phyloP scores from a whole-genome alignment of 1,140 invertebrate species.

The Pogonomyrmex barbatus region DNA sequence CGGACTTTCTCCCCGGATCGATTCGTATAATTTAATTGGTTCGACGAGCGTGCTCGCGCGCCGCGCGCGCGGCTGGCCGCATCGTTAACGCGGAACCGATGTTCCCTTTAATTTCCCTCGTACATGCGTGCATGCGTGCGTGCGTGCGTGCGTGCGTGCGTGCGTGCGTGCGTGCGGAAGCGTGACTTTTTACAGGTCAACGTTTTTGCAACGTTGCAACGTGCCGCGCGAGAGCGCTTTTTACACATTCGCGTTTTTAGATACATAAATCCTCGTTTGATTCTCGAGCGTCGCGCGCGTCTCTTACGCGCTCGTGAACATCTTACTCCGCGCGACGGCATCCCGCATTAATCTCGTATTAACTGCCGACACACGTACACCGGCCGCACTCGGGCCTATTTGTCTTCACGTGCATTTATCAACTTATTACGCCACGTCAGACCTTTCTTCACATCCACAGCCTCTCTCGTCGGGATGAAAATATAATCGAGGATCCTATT shows the following conservation, averaged over 20 bases:
- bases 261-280: no score
- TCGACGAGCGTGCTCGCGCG: conserved; percentile 61
- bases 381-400: background rate
- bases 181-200: background rate
- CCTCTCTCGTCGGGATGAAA: background rate
- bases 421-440: background rate
- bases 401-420: background rate
- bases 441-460: background rate
- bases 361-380: no score
- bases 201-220: background rate
- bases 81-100: conserved; percentile 52
- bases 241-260: no score
- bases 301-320: background rate
- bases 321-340: background rate
- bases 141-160: no score
- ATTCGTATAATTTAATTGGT: conserved; percentile 73
- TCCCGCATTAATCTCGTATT: background rate
- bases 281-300: no score
- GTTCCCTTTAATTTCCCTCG: conserved; percentile 15
- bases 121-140: background rate
- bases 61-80: conserved; percentile 22
- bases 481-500: conserved; percentile 39
- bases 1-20: conserved; percentile 67
- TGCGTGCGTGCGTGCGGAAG: background rate
- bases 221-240: no score